phyloP scores from a whole-genome alignment of 2,888 invertebrate genomes.

The Campoplex capitator region DNA sequence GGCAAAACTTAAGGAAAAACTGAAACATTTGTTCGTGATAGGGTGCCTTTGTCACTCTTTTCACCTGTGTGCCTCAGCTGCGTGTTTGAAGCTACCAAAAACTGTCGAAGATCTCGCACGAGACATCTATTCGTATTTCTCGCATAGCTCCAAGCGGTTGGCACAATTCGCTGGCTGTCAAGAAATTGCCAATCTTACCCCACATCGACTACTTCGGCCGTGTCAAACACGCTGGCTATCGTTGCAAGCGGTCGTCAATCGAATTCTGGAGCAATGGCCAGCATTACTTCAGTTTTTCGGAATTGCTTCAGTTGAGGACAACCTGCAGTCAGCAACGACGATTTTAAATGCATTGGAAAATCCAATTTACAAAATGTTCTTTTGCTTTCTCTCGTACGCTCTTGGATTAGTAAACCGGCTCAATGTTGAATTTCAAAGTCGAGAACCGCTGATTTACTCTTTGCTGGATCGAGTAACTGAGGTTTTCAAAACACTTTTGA shows the following conservation, averaged over 20 bases:
- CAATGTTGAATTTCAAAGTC: too few relatives aligned
- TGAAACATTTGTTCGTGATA: conserved; percentile 51
- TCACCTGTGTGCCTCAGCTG: conserved; percentile 15
- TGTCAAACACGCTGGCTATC: conserved; percentile 35
- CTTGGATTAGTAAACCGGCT: too few relatives aligned
- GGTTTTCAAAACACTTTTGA: too few relatives aligned
- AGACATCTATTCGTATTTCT: conserved; percentile 65
- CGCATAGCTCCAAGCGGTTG: conserved; percentile 58
- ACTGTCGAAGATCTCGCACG: conserved; percentile 40
- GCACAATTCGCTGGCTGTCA: conserved; percentile 22
- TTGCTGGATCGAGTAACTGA: too few relatives aligned
- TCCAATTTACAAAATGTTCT: conserved; percentile 21
- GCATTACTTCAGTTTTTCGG: conserved; percentile 23
- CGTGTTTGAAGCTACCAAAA: conserved; percentile 7
- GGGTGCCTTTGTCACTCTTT: conserved; percentile 60
- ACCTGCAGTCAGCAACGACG: conserved; percentile 12
- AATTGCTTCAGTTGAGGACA: conserved; percentile 12
- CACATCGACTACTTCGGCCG: conserved; percentile 33
- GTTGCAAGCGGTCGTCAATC: conserved; percentile 36
- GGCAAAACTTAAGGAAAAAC: conserved; percentile 42
- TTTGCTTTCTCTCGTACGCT: conserved; percentile 8
- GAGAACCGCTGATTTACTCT: too few relatives aligned
- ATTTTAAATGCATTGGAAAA: conserved; percentile 25
- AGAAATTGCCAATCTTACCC: conserved; percentile 20
- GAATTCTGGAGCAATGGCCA: conserved; percentile 48